phyloP scores from a whole-genome alignment of 2,797 vertebrate species.

The Merluccius polli region DNA sequence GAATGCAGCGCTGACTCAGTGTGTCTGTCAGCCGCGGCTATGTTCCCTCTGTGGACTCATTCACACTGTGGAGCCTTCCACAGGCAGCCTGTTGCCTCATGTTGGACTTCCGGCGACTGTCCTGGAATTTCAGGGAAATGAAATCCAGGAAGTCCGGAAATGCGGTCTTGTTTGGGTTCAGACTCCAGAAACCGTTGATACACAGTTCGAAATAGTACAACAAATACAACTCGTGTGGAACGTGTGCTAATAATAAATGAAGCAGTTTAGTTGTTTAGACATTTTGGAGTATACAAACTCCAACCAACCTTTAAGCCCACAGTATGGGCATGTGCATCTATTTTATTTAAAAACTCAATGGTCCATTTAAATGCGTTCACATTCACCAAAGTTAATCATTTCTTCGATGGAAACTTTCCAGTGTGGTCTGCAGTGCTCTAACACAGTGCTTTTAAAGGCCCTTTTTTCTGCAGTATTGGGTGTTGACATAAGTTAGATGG shows the following conservation, averaged over 20 bases:
- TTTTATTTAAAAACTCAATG: not conserved
- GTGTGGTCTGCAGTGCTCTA: not conserved
- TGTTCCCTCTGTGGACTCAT: conserved; percentile 70
- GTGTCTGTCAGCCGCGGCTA: conserved; percentile 69
- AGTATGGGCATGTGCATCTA: not conserved
- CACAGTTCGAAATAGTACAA: not conserved
- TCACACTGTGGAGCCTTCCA: conserved; percentile 62
- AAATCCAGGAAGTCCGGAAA: conserved; percentile 52
- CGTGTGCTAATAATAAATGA: not conserved
- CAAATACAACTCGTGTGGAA: not conserved
- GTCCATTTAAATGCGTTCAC: not conserved
- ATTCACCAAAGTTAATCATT: not conserved
- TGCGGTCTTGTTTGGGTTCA: conserved; percentile 36
- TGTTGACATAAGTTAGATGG: not conserved
- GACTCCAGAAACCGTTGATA: conserved; percentile 13
- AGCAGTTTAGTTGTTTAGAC: not conserved
- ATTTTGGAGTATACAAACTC: not conserved
- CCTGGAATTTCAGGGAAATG: conserved; percentile 60
- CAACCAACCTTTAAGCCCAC: not conserved
- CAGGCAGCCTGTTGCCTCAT: conserved; percentile 64
- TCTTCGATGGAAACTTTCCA: conserved; percentile 1
- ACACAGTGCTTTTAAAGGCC: not conserved
- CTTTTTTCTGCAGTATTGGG: not conserved
- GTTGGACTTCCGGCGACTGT: conserved; percentile 67
- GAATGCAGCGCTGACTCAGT: conserved; percentile 79